phyloP scores from a whole-genome alignment of 2,797 vertebrate genomes.

The Threskiornis aethiopicus region DNA sequence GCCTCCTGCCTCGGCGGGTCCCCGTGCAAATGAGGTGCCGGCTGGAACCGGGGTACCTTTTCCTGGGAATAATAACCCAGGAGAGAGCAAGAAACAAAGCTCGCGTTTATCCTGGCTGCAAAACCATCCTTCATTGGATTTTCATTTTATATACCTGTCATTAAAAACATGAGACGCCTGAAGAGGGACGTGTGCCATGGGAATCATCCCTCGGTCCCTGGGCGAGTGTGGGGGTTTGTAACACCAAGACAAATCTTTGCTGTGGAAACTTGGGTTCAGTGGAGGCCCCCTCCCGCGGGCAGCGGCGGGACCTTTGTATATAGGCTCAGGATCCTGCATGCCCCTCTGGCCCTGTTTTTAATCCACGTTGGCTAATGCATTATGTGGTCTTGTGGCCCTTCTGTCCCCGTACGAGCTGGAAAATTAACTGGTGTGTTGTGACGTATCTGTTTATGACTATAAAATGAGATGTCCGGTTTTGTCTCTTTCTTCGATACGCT shows the following conservation, averaged over 20 bases:
- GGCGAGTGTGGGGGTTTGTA: neutral
- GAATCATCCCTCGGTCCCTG: neutral
- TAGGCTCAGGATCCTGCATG: slow-evolving; percentile 37
- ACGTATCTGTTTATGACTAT: neutral
- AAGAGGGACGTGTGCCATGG: neutral
- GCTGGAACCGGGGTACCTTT: neutral
- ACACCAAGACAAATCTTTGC: neutral
- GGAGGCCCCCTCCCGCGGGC: neutral
- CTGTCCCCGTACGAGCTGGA: neutral
- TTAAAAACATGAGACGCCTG: neutral
- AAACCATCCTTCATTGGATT: neutral
- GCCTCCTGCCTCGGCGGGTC: neutral
- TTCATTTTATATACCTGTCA: neutral
- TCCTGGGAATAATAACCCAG: neutral
- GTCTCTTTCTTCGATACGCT: neutral
- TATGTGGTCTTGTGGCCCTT: neutral
- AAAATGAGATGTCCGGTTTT: neutral
- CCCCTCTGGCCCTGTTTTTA: neutral
- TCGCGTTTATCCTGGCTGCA: neutral
- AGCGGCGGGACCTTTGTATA: neutral
- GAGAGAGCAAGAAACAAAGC: neutral
- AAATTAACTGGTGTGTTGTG: slow-evolving; percentile 26
- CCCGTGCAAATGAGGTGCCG: neutral
- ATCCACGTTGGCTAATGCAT: neutral
- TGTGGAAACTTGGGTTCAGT: neutral